Evolutionary conservation across 2,888 invertebrate genomes (phyloP).

Genomic region (Chorisops tibialis): DNA sequence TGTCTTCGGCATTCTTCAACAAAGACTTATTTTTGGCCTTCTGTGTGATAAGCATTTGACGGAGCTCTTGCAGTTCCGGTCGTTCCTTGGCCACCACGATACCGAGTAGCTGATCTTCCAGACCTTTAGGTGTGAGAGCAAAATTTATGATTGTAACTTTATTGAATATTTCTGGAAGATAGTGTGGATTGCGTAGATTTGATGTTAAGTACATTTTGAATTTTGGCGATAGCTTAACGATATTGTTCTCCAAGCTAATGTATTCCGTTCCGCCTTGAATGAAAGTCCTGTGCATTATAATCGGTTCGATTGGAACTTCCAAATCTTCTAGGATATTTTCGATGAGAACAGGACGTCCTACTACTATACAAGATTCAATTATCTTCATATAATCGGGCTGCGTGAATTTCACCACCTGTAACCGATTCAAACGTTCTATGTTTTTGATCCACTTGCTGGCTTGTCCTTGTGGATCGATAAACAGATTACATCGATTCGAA

Average conservation of each 20-base stretch:
- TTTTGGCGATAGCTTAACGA: conserved; percentile 73
- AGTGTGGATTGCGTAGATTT: conserved; percentile 83
- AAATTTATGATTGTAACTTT: conserved; percentile 86
- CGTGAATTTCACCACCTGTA: conserved; percentile 48
- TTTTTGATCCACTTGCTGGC: conserved; percentile 90
- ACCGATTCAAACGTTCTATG: conserved; percentile 62
- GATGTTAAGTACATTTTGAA: conserved; percentile 86
- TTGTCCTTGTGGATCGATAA: conserved; percentile 83
- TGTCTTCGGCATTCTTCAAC: conserved; percentile 82
- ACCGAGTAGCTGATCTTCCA: conserved; percentile 81
- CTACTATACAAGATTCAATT: conserved; percentile 66
- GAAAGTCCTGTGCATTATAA: conserved; percentile 74
- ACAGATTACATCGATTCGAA: conserved; percentile 83
- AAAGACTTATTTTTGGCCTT: conserved; percentile 77
- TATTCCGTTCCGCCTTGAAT: conserved; percentile 70
- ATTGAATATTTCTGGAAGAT: conserved; percentile 81
- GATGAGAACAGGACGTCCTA: conserved; percentile 72
- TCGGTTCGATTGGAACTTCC: conserved; percentile 82
- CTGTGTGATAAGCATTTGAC: conserved; percentile 74
- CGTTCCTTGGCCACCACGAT: conserved; percentile 86
- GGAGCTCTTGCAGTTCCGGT: conserved; percentile 80
- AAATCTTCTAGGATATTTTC: conserved; percentile 83
- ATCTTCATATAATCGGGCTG: conserved; percentile 50
- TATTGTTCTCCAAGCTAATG: conserved; percentile 80
- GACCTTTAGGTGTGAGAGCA: conserved; percentile 70